These are phyloP conservation scores for Crotalus tigris DNA, from an alignment of 2,113 vertebrate genomes.

Conservation along the genomic window DNA sequence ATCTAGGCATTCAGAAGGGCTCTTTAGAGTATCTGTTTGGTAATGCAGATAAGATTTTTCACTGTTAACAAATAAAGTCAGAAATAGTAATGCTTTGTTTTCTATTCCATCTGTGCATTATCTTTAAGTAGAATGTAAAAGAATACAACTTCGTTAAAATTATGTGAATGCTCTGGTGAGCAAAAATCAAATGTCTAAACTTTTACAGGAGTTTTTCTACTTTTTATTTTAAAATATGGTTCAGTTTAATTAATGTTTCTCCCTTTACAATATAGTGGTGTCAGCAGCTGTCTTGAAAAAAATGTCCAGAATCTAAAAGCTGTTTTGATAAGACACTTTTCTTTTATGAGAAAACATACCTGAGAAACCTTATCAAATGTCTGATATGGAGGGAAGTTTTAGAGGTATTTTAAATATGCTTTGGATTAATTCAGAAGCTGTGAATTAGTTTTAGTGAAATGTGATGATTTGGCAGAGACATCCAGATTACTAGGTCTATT, in stretches of 20 bases:
- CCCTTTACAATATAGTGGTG: constrained; percentile 45
- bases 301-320: constrained; percentile 51
- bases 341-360: background rate
- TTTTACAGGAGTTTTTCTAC: constrained; percentile 39
- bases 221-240: constrained; percentile 33
- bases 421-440: background rate
- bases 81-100: background rate
- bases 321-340: constrained; percentile 43
- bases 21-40: background rate
- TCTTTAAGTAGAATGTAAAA: background rate
- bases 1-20: background rate
- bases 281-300: constrained; percentile 53
- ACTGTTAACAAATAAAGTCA: background rate
- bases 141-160: constrained; percentile 22
- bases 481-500: background rate
- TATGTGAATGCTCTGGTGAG: constrained; percentile 12
- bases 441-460: background rate
- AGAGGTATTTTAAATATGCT: background rate
- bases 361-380: background rate
- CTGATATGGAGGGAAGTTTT: background rate
- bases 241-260: constrained; percentile 46
- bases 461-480: background rate
- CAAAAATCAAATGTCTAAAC: constrained; percentile 52
- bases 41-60: background rate
- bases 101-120: background rate